Evolutionary conservation across 2,797 vertebrate genomes (phyloP).

Genomic region (Cuculus canorus): DNA sequence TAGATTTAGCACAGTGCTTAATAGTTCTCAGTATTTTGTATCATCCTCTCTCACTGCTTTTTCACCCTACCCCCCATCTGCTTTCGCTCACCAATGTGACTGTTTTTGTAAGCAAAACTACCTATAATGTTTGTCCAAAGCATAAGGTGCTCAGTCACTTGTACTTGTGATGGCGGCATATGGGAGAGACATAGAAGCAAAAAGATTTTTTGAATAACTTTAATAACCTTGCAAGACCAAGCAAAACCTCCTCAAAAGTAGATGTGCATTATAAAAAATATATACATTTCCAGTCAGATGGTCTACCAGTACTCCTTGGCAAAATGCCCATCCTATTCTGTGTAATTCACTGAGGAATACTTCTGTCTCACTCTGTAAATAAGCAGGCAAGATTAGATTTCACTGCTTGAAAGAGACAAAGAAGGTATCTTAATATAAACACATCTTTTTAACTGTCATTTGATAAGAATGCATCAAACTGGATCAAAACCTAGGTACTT

Average conservation of each 20-base stretch:
- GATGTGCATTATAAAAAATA: background rate
- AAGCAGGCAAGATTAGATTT: conserved; percentile 30
- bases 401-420: conserved; percentile 12
- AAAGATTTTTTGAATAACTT: background rate
- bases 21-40: background rate
- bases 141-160: background rate
- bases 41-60: background rate
- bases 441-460: conserved; percentile 11
- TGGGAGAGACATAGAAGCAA: background rate
- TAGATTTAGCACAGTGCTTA: background rate
- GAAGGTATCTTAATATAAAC: conserved; percentile 3
- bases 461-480: background rate
- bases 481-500: background rate
- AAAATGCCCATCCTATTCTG: background rate
- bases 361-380: conserved; percentile 6
- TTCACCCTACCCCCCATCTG: too few species aligned
- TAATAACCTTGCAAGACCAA: background rate
- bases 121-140: background rate
- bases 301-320: background rate
- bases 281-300: background rate
- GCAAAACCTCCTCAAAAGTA: background rate
- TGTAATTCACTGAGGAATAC: conserved; percentile 18
- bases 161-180: background rate
- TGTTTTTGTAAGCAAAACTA: background rate
- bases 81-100: too few species aligned